Evolutionary conservation across 2,888 invertebrate genomes (phyloP).

Genomic region (Lutraria lutraria): DNA sequence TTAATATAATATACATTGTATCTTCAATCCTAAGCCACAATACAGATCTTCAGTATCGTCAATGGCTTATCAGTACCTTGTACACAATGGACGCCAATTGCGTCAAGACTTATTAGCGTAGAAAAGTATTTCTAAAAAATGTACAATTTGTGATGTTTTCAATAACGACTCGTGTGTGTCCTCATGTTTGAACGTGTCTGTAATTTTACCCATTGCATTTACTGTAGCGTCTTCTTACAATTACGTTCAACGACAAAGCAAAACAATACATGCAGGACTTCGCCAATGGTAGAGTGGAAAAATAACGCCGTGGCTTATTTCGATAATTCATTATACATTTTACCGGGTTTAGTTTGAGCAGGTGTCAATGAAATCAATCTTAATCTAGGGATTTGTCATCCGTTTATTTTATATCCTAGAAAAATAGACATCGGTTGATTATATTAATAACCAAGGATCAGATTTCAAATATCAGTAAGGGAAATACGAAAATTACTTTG

Average conservation of each 20-base stretch:
- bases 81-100: no score
- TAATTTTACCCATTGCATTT: neutral
- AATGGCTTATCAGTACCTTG: no score
- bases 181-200: neutral
- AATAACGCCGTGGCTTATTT: neutral
- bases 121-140: no score
- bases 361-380: constrained; percentile 35
- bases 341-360: neutral
- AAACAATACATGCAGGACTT: neutral
- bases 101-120: no score
- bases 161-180: neutral
- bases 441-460: constrained; percentile 50
- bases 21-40: no score
- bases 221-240: neutral
- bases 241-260: neutral
- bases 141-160: neutral
- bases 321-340: neutral
- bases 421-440: constrained; percentile 24
- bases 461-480: constrained; percentile 55
- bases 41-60: no score
- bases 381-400: constrained; percentile 19
- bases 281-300: neutral
- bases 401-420: constrained; percentile 25
- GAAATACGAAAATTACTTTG: constrained; percentile 50
- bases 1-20: no score